These are phyloP conservation scores for Jacana jacana DNA, from an alignment of 2,113 vertebrate species.

Conservation along the genomic window DNA sequence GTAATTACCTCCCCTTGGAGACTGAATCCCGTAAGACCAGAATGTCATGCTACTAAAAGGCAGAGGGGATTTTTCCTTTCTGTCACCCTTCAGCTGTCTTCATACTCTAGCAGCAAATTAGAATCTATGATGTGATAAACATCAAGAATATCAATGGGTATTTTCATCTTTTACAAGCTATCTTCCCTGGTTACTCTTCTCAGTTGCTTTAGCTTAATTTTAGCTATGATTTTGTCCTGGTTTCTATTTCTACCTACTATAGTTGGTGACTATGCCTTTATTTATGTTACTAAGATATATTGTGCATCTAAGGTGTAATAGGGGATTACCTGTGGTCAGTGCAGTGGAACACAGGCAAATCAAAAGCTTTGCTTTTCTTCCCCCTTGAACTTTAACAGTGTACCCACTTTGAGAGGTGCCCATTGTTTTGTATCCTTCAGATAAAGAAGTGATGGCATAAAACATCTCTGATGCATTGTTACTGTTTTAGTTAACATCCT, in stretches of 20 bases:
- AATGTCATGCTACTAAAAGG: neutral
- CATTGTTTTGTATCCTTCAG: neutral
- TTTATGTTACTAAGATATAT: neutral
- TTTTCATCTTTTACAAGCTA: neutral
- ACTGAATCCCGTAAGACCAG: neutral
- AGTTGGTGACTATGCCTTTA: neutral
- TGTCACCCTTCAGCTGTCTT: neutral
- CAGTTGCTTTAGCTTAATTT: neutral
- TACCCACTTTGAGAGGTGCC: neutral
- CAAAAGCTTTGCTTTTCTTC: neutral
- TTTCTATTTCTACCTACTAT: neutral
- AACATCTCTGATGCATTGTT: neutral
- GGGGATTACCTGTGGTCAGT: neutral
- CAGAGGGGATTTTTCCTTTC: neutral
- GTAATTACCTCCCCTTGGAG: neutral
- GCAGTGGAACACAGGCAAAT: neutral
- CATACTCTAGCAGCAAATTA: neutral
- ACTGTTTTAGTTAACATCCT: neutral
- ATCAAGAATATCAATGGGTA: neutral
- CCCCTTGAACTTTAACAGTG: neutral
- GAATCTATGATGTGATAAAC: neutral
- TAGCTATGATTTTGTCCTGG: neutral
- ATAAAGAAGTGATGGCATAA: neutral
- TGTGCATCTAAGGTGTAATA: neutral
- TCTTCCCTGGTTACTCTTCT: neutral